These are phyloP conservation scores for Odontocolon sp. DNA, from an alignment of 2,888 invertebrate genomes.

Conservation along the genomic window DNA sequence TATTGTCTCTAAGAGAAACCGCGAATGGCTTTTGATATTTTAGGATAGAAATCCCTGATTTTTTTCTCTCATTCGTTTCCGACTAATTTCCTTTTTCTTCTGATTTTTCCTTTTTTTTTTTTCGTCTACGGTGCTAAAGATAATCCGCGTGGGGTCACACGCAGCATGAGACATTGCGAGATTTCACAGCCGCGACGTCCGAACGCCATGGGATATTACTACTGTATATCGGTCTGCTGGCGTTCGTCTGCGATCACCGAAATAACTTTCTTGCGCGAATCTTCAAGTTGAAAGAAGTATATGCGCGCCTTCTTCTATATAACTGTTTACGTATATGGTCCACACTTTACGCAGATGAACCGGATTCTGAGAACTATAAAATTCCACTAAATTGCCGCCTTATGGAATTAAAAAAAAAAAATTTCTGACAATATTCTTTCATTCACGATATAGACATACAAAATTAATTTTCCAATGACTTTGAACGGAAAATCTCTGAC, in stretches of 20 bases:
- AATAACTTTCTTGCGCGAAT: conserved; percentile 37
- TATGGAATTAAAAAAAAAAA: no score
- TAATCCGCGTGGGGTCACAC: conserved; percentile 65
- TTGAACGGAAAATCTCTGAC: no score
- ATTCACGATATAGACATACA: no score
- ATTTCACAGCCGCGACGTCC: neutral
- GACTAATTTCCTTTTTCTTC: neutral
- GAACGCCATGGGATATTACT: conserved; percentile 28
- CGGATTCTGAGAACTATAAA: neutral
- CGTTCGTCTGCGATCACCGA: conserved; percentile 9
- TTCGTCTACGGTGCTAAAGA: conserved; percentile 64
- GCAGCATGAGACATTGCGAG: neutral
- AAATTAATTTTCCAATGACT: no score
- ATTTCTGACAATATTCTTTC: no score
- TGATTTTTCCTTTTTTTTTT: conserved; percentile 43
- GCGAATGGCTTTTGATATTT: neutral
- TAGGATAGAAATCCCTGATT: neutral
- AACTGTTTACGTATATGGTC: no score
- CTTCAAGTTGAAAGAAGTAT: neutral
- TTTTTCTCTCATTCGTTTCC: conserved; percentile 7
- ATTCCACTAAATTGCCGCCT: no score
- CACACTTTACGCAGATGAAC: neutral
- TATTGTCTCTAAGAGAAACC: conserved; percentile 42
- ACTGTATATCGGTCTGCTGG: conserved; percentile 24
- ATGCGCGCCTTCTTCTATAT: neutral